Base-by-base conservation (phyloP, 2,797 vertebrate species). In the Falco berigora region DNA sequence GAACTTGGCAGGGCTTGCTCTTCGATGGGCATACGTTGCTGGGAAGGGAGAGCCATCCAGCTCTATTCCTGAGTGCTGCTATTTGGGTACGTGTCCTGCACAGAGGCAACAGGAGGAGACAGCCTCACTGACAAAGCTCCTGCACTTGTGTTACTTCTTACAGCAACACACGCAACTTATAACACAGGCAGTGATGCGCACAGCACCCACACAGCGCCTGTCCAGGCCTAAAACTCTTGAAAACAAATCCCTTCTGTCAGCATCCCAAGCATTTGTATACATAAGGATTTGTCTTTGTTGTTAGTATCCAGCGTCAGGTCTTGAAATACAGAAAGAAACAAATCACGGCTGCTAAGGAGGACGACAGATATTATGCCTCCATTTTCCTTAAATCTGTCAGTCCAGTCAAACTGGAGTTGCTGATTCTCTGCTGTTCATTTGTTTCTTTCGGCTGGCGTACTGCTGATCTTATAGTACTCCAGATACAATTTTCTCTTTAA, bases 21-120 rank as follows among this genome's bases (percentile, higher is more conserved):
- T 98, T 36, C 98, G 99, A 30, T 98, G 98, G 88, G 98, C 95
- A 10, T 98, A 98, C 1, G 97, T 98, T 42, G 98, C 97, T 3
- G 97, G 98, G 86, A 98, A 87, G 21, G 98, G 99, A 47, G 98
- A 99, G 91, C 98, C 98, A 6, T 98, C 92, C 46, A 98, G 96
- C 93, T 99, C 99, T 99, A 99, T 99, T 91, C 59, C 77, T 71
- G 71, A 87, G 34, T 16, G 8, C 25, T 56, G 58, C 55, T 79
- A 32, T 81, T 72, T 47, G n/a, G 64, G 38, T 64, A 32, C 5
- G 20, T 78, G 55, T 95, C 96, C 98, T 98, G 85, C 73, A n/a
- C 23, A 21, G 56, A 71, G 53, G 28, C 27, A 42, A n/a, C 13
- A 46, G 36, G 79, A 69, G 24, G 74, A 30, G 6, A 72, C 28